phyloP scores from a whole-genome alignment of 2,888 invertebrate genomes.

The Anorthoa munda region DNA sequence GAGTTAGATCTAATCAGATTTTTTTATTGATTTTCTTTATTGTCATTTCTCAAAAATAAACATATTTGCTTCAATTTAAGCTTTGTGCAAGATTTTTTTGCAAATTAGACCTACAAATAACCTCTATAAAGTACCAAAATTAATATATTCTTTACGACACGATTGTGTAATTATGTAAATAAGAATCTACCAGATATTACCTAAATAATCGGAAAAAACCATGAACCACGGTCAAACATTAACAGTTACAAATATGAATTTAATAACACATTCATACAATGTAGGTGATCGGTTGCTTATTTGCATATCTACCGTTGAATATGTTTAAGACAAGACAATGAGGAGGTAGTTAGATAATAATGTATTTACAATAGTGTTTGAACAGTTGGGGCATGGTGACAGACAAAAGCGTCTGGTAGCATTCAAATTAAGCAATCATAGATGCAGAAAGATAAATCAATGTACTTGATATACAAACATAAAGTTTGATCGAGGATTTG shows the following conservation, averaged over 20 bases:
- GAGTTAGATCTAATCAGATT: background rate
- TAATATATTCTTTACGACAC: constrained; percentile 13
- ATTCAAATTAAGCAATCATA: constrained; percentile 71
- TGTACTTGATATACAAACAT: constrained; percentile 24
- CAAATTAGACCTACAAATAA: background rate
- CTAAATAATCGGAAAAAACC: constrained; percentile 39
- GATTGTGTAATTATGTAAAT: constrained; percentile 51
- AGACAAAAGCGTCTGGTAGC: constrained; percentile 67
- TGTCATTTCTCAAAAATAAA: background rate
- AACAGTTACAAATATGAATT: constrained; percentile 57
- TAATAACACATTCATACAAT: constrained; percentile 58
- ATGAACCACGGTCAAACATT: constrained; percentile 56
- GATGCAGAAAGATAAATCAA: constrained; percentile 42
- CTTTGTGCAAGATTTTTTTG: background rate
- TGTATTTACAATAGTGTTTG: constrained; percentile 68
- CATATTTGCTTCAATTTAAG: background rate
- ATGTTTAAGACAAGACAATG: constrained; percentile 75
- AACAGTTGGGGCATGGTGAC: constrained; percentile 68
- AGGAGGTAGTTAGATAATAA: constrained; percentile 69
- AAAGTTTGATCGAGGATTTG: constrained; percentile 15
- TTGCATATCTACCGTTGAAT: constrained; percentile 76
- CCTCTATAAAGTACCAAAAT: background rate
- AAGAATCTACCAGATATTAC: constrained; percentile 21
- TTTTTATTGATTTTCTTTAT: constrained; percentile 6
- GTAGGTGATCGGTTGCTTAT: constrained; percentile 72